These are phyloP conservation scores for Amorpha juglandis DNA, from an alignment of 2,888 invertebrate species.

Conservation along the genomic window DNA sequence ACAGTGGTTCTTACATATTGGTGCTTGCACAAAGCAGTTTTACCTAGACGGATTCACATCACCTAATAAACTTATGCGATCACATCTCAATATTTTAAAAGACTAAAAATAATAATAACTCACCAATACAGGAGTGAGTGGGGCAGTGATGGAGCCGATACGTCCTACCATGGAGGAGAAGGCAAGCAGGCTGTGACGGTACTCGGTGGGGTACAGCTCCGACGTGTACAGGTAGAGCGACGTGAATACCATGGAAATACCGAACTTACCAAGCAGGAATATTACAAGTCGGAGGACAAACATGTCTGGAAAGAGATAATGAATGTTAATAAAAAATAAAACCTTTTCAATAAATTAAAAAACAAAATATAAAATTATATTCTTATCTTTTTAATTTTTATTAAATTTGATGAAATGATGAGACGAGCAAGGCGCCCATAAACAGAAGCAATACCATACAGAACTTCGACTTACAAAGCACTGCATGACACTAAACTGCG, in stretches of 20 bases:
- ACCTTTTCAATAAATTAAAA: background rate
- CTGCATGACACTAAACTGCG: no score
- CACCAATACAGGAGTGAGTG: slow-evolving; percentile 87
- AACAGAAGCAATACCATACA: no score
- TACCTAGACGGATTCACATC: no score
- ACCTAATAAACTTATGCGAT: no score
- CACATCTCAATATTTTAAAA: no score
- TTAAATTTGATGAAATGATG: no score
- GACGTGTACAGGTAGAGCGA: slow-evolving; percentile 87
- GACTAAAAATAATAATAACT: slow-evolving; percentile 34
- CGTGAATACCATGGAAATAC: slow-evolving; percentile 86
- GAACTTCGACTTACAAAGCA: no score
- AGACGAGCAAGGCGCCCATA: no score
- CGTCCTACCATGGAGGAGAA: slow-evolving; percentile 90
- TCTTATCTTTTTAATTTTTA: no score
- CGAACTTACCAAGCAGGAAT: slow-evolving; percentile 86
- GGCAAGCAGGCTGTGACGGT: slow-evolving; percentile 87
- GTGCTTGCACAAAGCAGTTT: no score
- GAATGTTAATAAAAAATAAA: background rate
- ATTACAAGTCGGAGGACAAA: slow-evolving; percentile 65
- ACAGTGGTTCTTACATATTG: no score
- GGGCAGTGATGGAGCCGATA: slow-evolving; percentile 88
- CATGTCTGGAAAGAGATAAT: slow-evolving; percentile 51
- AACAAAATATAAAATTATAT: no score
- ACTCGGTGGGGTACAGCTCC: slow-evolving; percentile 89